Percentiles rank a stretch among this genome's conserved stretches.
Conservation (phyloP, 2,888 invertebrate species). For the Branchinecta sandiegonensis region DNA sequence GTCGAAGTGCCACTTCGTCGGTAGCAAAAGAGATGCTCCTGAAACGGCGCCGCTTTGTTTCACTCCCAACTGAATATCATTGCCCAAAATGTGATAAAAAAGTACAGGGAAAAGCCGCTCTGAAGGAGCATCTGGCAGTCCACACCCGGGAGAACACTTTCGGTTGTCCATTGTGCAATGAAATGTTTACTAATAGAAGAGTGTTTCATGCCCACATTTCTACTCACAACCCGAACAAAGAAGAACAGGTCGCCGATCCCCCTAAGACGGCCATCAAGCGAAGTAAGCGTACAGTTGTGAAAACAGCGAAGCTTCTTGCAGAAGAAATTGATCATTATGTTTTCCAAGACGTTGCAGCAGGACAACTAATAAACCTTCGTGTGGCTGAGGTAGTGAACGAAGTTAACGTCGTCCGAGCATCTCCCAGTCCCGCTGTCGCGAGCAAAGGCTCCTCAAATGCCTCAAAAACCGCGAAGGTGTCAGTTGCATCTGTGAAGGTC, state of each 20-base stretch:
- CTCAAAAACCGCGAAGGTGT: background rate
- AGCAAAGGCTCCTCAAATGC: too few relatives aligned
- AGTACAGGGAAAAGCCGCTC: background rate
- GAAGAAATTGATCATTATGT: background rate
- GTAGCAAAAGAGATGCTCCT: background rate
- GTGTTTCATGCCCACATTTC: conserved; percentile 5
- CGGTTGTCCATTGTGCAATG: background rate
- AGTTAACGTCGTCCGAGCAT: background rate
- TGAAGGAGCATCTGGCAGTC: background rate
- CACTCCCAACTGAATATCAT: background rate
- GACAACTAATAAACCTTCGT: background rate
- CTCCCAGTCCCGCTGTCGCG: background rate
- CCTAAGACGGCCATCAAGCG: background rate
- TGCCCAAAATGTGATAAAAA: conserved; percentile 6
- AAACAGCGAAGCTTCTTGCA: too few relatives aligned
- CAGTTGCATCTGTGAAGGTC: background rate
- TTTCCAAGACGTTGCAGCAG: background rate
- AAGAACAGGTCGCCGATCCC: background rate
- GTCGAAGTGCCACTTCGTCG: background rate
- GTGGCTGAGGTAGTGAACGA: background rate
- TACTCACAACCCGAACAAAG: background rate
- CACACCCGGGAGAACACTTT: background rate
- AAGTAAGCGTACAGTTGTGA: background rate
- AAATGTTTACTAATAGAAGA: background rate
- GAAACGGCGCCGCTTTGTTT: conserved; percentile 11